A percentile compares a stretch with the other conserved stretches of the same genome.
These are phyloP conservation scores for Excalfactoria chinensis DNA, from an alignment of 2,113 vertebrate species.

Conservation along the genomic window DNA sequence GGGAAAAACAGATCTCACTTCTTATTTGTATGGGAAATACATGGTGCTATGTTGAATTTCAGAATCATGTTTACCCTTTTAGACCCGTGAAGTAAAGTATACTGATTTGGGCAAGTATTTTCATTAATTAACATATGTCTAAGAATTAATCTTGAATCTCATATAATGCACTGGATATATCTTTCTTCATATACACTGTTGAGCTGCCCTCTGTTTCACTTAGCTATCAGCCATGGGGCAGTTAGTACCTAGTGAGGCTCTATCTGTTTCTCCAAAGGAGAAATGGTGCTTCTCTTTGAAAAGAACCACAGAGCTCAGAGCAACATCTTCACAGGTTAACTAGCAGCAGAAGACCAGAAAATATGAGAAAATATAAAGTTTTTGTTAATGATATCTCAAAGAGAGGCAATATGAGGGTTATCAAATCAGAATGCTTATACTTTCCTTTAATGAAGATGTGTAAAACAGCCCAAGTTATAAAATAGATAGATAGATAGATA, in stretches of 20 bases:
- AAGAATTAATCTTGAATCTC: neutral
- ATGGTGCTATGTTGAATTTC: fast-evolving
- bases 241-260: neutral
- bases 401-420: neutral
- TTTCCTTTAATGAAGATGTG: neutral
- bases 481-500: too few relatives aligned
- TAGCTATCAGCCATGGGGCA: neutral
- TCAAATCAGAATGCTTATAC: neutral
- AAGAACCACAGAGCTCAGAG: neutral
- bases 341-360: neutral
- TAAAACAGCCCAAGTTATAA: neutral
- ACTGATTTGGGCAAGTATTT: neutral
- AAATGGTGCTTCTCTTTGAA: neutral
- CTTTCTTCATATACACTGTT: fast-evolving
- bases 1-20: fast-evolving
- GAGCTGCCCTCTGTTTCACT: neutral
- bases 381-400: neutral
- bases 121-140: neutral
- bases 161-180: neutral
- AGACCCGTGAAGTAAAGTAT: neutral
- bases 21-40: fast-evolving
- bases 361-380: fast-evolving
- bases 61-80: neutral
- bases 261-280: neutral
- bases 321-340: neutral